Base-by-base conservation (phyloP, 2,797 vertebrate genomes). In the Calcarius lapponicus region DNA sequence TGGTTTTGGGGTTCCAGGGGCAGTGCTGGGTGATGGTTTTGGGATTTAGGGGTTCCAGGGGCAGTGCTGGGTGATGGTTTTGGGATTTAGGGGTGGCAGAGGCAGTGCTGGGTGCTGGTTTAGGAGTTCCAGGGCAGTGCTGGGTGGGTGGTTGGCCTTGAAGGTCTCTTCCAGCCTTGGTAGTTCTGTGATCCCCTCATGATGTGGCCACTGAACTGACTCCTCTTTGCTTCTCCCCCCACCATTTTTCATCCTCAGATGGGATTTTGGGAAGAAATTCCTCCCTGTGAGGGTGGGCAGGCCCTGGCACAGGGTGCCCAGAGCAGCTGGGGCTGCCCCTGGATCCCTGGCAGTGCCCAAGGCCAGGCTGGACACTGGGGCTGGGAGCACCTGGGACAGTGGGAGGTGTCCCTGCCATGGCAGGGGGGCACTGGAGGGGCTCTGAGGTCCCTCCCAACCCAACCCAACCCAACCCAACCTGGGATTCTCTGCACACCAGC, bases 181-280 rank as follows among this genome's bases (percentile, higher is more conserved):
- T 17, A 22, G 11, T 20, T 65, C 70, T 42, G 25, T 50, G 66
- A 56, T 36, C 10, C 43, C 67, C 56, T 71, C 70, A 10, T 0
- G 1, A 5, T 0, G 12, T 6, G 22, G 60, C 29, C 29, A 24
- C 26, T 64, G 29, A 48, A 14, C 20, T 14, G 21, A 12, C 5
- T 58, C 3, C 0, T 19, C 2, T 50, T 69, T 31, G 21, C 11
- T 67, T 64, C 64, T 65, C 26, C 32, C 32, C 19, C 53, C 31
- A 0, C 14, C 0, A 1, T 8, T 4, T 1, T 10, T 71, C 34
- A 5, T 24, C 57, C 14, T 40, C 45, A 69, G n/a, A 21, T n/a
- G 51, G 38, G n/a, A 45, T 73, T 3, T 20, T 17, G n/a, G 29
- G 51, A 20, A 1, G 11, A 1, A 51, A 80, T 80, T 22, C 0